These are phyloP conservation scores for Boleophthalmus pectinirostris DNA, from an alignment of 2,113 vertebrate species.

Conservation along the genomic window DNA sequence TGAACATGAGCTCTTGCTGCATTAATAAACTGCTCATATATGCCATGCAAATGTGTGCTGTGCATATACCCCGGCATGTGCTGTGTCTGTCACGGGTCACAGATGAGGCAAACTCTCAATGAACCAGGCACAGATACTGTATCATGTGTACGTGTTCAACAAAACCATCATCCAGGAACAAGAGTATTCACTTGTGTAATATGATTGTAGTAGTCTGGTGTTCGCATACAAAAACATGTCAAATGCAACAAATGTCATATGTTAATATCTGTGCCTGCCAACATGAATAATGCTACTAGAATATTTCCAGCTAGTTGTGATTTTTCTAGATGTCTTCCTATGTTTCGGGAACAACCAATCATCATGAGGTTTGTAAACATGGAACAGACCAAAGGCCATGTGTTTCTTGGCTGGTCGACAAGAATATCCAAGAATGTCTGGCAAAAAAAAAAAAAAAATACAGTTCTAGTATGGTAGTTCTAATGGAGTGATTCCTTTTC, in stretches of 20 bases:
- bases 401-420: not conserved
- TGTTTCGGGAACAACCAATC: not conserved
- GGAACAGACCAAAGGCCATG: not conserved
- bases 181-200: not conserved
- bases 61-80: not conserved
- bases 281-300: no score
- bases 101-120: conserved; percentile 15
- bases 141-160: not conserved
- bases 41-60: conserved; percentile 34
- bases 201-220: not conserved
- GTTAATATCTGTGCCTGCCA: no score
- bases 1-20: conserved; percentile 50
- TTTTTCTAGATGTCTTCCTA: not conserved
- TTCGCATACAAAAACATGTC: not conserved
- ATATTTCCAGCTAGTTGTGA: not conserved
- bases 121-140: not conserved
- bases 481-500: not conserved
- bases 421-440: no score
- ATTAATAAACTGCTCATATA: conserved; percentile 48
- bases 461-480: not conserved
- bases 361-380: not conserved
- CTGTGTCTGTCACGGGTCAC: conserved; percentile 15
- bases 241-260: not conserved
- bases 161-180: not conserved
- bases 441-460: not conserved